Conservation (phyloP, 2,113 vertebrate species). For the Scophthalmus maximus region DNA sequence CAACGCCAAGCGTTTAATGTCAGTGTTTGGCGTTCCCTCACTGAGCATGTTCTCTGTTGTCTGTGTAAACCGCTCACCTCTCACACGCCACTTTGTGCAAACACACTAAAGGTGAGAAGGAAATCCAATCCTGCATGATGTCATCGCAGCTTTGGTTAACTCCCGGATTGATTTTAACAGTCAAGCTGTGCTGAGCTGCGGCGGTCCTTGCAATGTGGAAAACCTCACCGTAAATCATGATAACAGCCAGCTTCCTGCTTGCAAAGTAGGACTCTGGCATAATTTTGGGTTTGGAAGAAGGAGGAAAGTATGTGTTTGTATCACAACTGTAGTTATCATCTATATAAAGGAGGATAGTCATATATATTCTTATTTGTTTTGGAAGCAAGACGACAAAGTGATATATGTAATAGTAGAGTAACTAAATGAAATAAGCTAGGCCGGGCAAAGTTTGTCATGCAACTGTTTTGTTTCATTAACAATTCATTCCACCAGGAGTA, state of each 20-base stretch:
- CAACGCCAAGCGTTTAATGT: slow-evolving; percentile 33
- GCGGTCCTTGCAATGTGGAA: slow-evolving; percentile 16
- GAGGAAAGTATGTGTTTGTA: slow-evolving; percentile 54
- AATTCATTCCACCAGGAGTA: background rate
- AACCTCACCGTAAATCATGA: slow-evolving; percentile 61
- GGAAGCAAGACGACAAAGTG: slow-evolving; percentile 15
- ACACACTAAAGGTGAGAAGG: slow-evolving; percentile 39
- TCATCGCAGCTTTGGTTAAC: slow-evolving; percentile 32
- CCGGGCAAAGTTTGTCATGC: slow-evolving; percentile 1
- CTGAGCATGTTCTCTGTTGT: slow-evolving; percentile 25
- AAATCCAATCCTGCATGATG: slow-evolving; percentile 48
- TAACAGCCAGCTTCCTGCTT: slow-evolving; percentile 34
- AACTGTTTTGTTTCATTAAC: background rate
- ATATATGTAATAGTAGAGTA: slow-evolving; percentile 24
- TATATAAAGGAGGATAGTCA: slow-evolving; percentile 29
- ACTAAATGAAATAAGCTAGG: slow-evolving; percentile 7
- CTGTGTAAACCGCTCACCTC: slow-evolving; percentile 42
- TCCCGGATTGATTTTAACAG: slow-evolving; percentile 33
- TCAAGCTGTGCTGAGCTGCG: slow-evolving; percentile 6
- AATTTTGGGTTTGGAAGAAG: slow-evolving; percentile 44
- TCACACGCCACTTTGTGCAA: slow-evolving; percentile 43
- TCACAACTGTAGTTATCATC: slow-evolving; percentile 31
- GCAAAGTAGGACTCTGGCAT: slow-evolving; percentile 44
- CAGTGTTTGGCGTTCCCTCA: slow-evolving; percentile 35
- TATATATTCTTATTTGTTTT: slow-evolving; percentile 20